These are phyloP conservation scores for Xenotilapia leptura DNA, from an alignment of 2,113 vertebrate species.

Conservation along the genomic window DNA sequence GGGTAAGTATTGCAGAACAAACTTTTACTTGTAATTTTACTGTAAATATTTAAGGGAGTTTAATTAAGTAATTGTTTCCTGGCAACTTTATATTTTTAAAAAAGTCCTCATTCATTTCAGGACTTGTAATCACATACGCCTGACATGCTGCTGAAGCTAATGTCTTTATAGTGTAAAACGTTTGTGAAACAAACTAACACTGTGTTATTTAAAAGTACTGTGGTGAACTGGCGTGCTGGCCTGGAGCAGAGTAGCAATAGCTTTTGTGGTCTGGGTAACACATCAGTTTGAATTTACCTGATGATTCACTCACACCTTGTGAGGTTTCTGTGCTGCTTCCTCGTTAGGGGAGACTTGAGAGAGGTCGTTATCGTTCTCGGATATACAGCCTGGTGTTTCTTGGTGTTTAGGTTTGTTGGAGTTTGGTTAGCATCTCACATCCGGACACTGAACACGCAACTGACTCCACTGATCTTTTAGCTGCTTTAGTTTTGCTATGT, in stretches of 20 bases:
- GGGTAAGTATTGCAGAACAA: background rate
- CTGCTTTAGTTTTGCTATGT: background rate
- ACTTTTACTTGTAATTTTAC: background rate
- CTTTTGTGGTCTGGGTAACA: background rate
- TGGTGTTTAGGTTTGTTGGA: background rate
- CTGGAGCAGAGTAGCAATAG: background rate
- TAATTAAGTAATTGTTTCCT: background rate
- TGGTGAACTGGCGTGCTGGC: background rate
- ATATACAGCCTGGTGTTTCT: background rate
- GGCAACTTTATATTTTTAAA: background rate
- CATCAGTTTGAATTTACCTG: background rate
- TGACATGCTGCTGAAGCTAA: background rate
- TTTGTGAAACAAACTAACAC: background rate
- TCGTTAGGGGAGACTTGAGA: background rate
- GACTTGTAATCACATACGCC: background rate
- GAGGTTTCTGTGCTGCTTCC: background rate
- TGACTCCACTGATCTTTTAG: background rate
- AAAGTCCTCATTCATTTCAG: background rate
- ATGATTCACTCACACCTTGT: background rate
- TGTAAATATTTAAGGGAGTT: background rate
- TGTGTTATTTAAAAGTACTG: background rate
- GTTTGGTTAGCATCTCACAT: background rate
- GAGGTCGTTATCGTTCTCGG: background rate
- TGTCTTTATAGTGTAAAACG: background rate
- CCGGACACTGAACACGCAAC: background rate